Evolutionary conservation across 2,113 vertebrate species (phyloP).

Genomic region (pig (Sus scrofa)): T2T-Sscrofa CM000812.6:281378001-281378500

Average conservation of each 20-base stretch:
- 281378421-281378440: no score
- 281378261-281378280: no score
- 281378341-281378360: no score
- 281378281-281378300: no score
- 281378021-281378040: constrained; percentile 49
- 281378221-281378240: no score
- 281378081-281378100: neutral
- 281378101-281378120: neutral
- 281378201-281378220: neutral
- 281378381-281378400: no score
- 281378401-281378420: no score
- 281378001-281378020: neutral
- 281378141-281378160: neutral
- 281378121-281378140: neutral
- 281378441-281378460: no score
- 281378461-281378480: neutral
- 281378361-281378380: no score
- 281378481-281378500: neutral
- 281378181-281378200: neutral
- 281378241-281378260: no score
- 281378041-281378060: constrained; percentile 19
- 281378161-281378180: neutral
- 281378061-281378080: neutral
- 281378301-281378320: no score
- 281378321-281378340: no score